Evolutionary conservation across 2,888 invertebrate genomes (phyloP), one percentile per base, ranked within the genome.

Genomic region (Drosophila testacea): DNA sequence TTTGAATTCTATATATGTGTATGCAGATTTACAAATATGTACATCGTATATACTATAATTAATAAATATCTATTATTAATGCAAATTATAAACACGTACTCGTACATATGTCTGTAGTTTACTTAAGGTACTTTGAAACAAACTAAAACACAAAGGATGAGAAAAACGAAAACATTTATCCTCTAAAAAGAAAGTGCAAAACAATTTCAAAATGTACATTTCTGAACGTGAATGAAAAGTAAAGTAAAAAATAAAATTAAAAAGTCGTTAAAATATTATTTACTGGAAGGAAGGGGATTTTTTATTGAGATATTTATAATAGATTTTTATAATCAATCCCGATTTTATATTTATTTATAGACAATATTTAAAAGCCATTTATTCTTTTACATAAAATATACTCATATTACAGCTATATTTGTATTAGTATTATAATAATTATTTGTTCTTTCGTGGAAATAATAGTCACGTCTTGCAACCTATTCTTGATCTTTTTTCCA

Each of bases 71-170:
- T 79, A 79, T 73, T 62, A 79, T 69, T 70, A 79, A 76, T 70
- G 51, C 80, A 79, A 76, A 79, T 76, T 76, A 79, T 73, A 79
- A 70, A 73, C 73, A 61, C 77, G 80, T 83, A 68, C 55, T 65
- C 66, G 69, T 83, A 85, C 66, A 67, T 83, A 85, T 88, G 88
- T 83, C 83, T 85, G 80, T 83, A 83, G 85, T 85, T 83, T 83
- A 83, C 78, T 76, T 85, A 88, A 82, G 78, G 85, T 85, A 87
- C 73, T 79, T 79, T 69, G 73, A 84, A 67, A 54, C 69, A 68
- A 61, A 62, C 67, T 60, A 66, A 73, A 60, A 51, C 27, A 48
- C 60, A 62, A 68, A 62, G 73, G 57, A 50, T 38, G 65, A 67
- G 46, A 56, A 54, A 46, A 36, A 56, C 39, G 60, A 57, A 46